Percentiles rank a stretch among this genome's conserved stretches.
Conservation (phyloP, 2,113 vertebrate genomes). For the Platysternon megacephalum region DNA sequence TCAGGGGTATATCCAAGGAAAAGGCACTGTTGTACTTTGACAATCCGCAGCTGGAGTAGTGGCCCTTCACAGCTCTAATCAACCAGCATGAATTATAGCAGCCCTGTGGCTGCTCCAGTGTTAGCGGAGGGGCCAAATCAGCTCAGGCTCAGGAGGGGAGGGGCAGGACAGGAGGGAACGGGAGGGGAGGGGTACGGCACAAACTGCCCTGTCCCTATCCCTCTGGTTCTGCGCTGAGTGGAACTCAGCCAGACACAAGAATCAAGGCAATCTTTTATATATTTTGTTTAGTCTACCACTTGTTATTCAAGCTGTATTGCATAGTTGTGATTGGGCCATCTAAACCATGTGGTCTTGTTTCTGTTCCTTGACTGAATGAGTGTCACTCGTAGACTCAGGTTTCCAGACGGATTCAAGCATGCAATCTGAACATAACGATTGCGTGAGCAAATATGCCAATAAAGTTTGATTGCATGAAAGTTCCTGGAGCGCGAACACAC, state of each 20-base stretch:
- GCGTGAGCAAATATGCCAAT: neutral
- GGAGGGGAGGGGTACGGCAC: neutral
- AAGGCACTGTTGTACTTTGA: neutral
- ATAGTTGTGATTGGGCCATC: neutral
- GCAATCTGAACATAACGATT: neutral
- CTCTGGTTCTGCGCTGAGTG: neutral
- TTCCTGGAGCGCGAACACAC: constrained; percentile 37
- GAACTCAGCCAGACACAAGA: neutral
- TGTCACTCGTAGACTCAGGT: neutral
- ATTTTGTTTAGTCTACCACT: neutral
- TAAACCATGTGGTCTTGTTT: neutral
- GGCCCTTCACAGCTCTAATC: neutral
- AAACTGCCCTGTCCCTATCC: neutral
- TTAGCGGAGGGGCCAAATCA: neutral
- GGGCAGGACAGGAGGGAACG: neutral
- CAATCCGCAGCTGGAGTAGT: neutral
- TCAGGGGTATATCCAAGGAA: neutral
- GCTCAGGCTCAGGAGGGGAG: neutral
- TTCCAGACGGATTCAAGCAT: neutral
- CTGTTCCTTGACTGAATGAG: neutral
- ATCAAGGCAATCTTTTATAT: neutral
- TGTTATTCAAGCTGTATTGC: neutral
- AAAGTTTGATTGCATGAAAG: neutral
- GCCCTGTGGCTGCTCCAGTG: neutral
- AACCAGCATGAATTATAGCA: neutral